phyloP scores from a whole-genome alignment of 2,797 vertebrate species.

The Myotis myotis region DNA sequence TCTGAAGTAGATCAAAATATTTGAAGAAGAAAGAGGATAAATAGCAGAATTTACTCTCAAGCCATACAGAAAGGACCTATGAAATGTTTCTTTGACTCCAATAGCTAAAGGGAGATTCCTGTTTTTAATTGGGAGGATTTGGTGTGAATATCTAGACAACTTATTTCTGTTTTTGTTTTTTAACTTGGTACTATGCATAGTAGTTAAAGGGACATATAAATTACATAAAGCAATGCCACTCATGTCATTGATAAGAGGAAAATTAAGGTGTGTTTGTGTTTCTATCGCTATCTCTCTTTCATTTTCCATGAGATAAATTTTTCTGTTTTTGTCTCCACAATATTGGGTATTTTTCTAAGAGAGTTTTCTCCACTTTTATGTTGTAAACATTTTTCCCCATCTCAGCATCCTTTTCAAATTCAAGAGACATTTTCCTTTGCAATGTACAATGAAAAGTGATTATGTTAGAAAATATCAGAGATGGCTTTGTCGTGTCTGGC shows the following conservation, averaged over 20 bases:
- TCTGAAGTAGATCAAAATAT: conserved; percentile 58
- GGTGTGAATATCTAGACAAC: not conserved
- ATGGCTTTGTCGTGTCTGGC: conserved; percentile 40
- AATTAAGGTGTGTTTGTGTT: not conserved
- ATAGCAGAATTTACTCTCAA: conserved; percentile 33
- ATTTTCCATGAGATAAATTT: not conserved
- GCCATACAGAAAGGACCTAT: not conserved
- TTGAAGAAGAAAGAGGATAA: conserved; percentile 40
- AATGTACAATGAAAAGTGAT: conserved; percentile 60
- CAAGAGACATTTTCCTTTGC: conserved; percentile 52
- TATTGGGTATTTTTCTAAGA: not conserved
- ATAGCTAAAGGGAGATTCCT: not conserved
- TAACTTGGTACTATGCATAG: not conserved
- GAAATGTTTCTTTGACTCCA: conserved; percentile 8
- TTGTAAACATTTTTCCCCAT: conserved; percentile 39
- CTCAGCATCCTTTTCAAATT: conserved; percentile 62
- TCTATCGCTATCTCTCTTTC: not conserved
- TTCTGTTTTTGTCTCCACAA: not conserved
- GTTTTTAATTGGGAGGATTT: not conserved
- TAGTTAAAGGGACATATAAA: not conserved
- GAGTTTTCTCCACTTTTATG: conserved; percentile 6
- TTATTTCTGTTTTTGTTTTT: not conserved
- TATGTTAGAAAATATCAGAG: conserved; percentile 63
- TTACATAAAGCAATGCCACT: conserved; percentile 7
- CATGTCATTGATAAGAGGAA: not conserved